phyloP scores from a whole-genome alignment of 2,797 vertebrate species.

The Knipowitschia caucasica region DNA sequence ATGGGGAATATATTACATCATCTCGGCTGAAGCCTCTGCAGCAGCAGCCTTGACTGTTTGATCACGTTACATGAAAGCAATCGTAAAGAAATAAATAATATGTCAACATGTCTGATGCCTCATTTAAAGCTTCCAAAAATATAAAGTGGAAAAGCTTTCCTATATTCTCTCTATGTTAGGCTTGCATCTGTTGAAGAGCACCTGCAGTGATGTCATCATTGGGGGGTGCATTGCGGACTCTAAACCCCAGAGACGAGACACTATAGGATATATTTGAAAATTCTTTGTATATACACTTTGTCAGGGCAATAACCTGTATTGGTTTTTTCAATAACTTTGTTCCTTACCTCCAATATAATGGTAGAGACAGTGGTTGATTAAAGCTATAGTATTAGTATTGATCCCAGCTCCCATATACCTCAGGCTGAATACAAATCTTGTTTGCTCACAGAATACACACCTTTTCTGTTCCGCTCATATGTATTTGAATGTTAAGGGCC shows the following conservation, averaged over 20 bases:
- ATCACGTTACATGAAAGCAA: slow-evolving; percentile 25
- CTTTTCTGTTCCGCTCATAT: background rate
- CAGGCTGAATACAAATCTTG: slow-evolving; percentile 22
- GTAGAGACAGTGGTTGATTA: slow-evolving; percentile 27
- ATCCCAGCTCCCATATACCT: slow-evolving; percentile 28
- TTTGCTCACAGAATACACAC: slow-evolving; percentile 23
- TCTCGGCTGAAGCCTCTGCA: slow-evolving; percentile 10
- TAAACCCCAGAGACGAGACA: slow-evolving; percentile 6
- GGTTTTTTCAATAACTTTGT: slow-evolving; percentile 24
- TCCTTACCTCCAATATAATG: slow-evolving; percentile 16
- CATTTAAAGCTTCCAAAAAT: slow-evolving; percentile 6
- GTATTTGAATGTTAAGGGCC: slow-evolving; percentile 17
- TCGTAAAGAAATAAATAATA: slow-evolving; percentile 15
- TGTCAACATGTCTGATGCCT: slow-evolving; percentile 5
- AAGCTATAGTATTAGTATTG: slow-evolving; percentile 37
- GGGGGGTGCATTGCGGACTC: background rate
- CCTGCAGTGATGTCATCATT: slow-evolving; percentile 13
- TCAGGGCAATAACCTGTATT: slow-evolving; percentile 17
- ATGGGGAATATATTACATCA: slow-evolving; percentile 1
- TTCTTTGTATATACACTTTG: slow-evolving; percentile 30
- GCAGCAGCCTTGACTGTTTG: background rate
- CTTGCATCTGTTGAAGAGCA: background rate
- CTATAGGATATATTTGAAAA: slow-evolving; percentile 22
- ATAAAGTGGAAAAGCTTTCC: slow-evolving; percentile 9
- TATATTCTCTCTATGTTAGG: slow-evolving; percentile 15